phyloP scores from a whole-genome alignment of 2,113 vertebrate genomes.

The Lamprologus lemairii region DNA sequence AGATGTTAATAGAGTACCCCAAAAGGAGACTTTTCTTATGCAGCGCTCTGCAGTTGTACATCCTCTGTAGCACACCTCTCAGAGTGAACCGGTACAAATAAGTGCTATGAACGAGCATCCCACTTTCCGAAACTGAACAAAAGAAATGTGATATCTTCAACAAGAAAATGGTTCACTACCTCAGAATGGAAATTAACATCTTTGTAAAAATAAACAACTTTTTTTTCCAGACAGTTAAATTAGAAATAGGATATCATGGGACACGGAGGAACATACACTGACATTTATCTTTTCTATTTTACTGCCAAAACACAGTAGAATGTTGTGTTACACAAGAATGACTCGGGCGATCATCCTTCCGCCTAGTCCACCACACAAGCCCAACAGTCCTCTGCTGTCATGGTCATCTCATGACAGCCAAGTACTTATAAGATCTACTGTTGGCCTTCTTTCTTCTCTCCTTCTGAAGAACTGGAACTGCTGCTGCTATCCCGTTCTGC shows the following conservation, averaged over 20 bases:
- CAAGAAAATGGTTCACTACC: not conserved
- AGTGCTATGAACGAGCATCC: not conserved
- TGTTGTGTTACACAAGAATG: conserved; percentile 62
- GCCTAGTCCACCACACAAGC: conserved; percentile 24
- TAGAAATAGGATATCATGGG: conserved; percentile 16
- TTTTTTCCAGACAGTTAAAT: conserved; percentile 30
- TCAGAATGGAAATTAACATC: conserved; percentile 3
- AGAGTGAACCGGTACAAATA: not conserved
- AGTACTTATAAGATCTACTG: conserved; percentile 72
- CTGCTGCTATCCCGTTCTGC: conserved; percentile 84
- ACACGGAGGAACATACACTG: conserved; percentile 34
- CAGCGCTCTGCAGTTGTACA: not conserved
- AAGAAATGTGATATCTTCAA: not conserved
- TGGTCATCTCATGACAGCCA: conserved; percentile 30
- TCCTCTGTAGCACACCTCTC: not conserved
- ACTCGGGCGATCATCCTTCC: conserved; percentile 71
- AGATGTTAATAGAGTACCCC: not conserved
- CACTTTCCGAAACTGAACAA: not conserved
- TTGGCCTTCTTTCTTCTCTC: conserved; percentile 90
- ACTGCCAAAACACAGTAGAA: conserved; percentile 93
- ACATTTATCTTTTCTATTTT: conserved; percentile 60
- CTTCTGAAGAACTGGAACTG: conserved; percentile 76
- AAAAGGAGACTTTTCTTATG: not conserved
- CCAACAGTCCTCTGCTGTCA: conserved; percentile 47
- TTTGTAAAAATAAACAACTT: conserved; percentile 24